Evolutionary conservation across 2,797 vertebrate species (phyloP), one percentile per base, ranked within the genome.

Genomic region (Lateolabrax maculatus): DNA sequence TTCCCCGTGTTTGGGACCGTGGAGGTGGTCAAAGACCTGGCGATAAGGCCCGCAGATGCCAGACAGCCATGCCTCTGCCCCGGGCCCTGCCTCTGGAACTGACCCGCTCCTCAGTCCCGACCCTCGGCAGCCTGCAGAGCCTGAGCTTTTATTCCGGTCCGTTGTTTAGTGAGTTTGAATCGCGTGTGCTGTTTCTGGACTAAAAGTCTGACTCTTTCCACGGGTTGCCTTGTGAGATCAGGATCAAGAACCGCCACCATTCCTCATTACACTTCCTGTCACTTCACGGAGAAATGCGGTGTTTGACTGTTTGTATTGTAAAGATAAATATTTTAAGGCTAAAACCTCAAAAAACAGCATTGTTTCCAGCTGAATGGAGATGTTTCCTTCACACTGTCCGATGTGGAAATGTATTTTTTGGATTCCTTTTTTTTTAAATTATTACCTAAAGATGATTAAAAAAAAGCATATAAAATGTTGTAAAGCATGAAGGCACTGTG

Each of bases 1-100:
- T 93, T 75, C 87, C 95, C 96, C 0, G 55, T 96, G 73, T 95
- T 96, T 13, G 95, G 95, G 71, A 96, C 95, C 0, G 94, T 95
- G 86, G 95, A 96, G 90, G 89, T 94, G 84, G 87, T 95, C 46
- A 93, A 80, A 55, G 94, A 94, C 66, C 89, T 96, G 93, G 85
- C 86, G 79, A 90, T 96, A 66, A 84, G 92, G 69, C 90, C 94
- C 0, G 89, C 87, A 0, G 88, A 84, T 0, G 34, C 83, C 51
- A 83, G 91, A 49, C 90, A 91, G 75, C 91, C 86, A 7, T 96
- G 95, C 86, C 92, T 95, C 79, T 96, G 95, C 75, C 86, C 93
- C 1, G 93, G 94, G 36, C 87, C 92, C 66, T 96, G 95, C 83
- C 92, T 95, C 63, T 96, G 94, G 92, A 92, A 69, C 87, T 96